Conservation (phyloP, 1,140 invertebrate genomes). For the Drosophila aff. region DNA sequence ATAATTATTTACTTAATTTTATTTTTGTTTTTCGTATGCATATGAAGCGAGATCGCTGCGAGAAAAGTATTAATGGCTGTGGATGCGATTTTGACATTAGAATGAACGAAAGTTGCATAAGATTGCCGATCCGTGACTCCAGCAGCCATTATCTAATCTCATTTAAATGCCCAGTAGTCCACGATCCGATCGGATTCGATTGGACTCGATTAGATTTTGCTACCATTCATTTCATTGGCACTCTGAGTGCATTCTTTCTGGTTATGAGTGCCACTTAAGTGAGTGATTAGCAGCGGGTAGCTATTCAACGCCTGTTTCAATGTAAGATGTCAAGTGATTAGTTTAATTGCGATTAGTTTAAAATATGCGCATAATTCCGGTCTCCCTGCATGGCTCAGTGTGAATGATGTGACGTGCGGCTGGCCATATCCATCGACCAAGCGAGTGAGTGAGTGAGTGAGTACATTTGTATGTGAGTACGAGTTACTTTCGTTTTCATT, state of each 20-base stretch:
- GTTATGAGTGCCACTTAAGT: constrained; percentile 44
- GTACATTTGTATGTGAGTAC: constrained; percentile 47
- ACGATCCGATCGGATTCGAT: constrained; percentile 2
- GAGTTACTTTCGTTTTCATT: constrained; percentile 81
- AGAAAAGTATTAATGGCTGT: constrained; percentile 19
- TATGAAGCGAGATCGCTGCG: background rate
- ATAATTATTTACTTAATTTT: constrained; percentile 36
- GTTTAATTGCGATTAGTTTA: constrained; percentile 49
- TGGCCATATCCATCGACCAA: constrained; percentile 11
- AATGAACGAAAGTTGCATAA: constrained; percentile 36
- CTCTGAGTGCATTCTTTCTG: constrained; percentile 33
- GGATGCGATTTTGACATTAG: constrained; percentile 13
- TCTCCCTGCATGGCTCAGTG: constrained; percentile 4
- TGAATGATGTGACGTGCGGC: constrained; percentile 43
- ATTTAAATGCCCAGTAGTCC: constrained; percentile 31
- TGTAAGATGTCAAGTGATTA: constrained; percentile 55
- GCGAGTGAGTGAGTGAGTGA: constrained; percentile 32
- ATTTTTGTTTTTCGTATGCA: constrained; percentile 21
- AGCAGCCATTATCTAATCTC: constrained; percentile 27
- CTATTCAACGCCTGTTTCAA: constrained; percentile 51
- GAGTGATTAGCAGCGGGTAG: constrained; percentile 43
- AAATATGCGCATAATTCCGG: constrained; percentile 56
- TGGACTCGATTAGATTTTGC: background rate
- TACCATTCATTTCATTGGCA: constrained; percentile 44
- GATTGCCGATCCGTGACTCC: constrained; percentile 17